Evolutionary conservation across 2,113 vertebrate genomes (phyloP).

Genomic region (Blennius ocellaris): DNA sequence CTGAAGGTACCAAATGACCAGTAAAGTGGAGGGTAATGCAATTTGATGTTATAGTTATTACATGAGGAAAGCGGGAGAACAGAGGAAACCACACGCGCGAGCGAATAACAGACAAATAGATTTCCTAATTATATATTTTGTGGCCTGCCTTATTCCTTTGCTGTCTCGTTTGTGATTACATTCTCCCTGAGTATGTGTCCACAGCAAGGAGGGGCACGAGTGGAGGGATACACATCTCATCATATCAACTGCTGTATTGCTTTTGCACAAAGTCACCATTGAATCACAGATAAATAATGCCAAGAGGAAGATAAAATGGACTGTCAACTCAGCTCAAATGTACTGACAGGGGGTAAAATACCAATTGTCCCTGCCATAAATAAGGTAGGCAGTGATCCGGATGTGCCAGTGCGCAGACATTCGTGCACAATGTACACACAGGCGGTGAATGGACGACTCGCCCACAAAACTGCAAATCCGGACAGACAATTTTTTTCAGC

Average conservation of each 20-base stretch:
- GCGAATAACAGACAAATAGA: constrained; percentile 37
- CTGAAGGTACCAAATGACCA: constrained; percentile 73
- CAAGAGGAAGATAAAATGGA: constrained; percentile 54
- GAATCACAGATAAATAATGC: constrained; percentile 48
- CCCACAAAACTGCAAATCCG: no score
- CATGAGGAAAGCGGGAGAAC: constrained; percentile 41
- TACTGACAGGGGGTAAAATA: constrained; percentile 36
- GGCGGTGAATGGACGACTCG: no score
- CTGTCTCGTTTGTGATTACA: constrained; percentile 31
- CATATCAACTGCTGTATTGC: constrained; percentile 43
- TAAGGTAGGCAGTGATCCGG: constrained; percentile 2
- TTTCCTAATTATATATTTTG: constrained; percentile 45
- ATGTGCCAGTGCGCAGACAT: not conserved
- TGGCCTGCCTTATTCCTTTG: constrained; percentile 16
- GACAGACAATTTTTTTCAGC: no score
- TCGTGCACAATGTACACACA: not conserved
- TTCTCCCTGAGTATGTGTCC: constrained; percentile 37
- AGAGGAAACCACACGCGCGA: constrained; percentile 5
- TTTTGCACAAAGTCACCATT: constrained; percentile 38
- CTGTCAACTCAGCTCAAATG: constrained; percentile 47
- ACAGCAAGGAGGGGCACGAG: constrained; percentile 13
- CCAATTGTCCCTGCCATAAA: constrained; percentile 25
- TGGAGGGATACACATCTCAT: constrained; percentile 36
- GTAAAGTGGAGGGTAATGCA: constrained; percentile 71
- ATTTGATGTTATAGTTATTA: constrained; percentile 78